Conservation (phyloP, 2,888 invertebrate genomes). For the Anodontia alba region DNA sequence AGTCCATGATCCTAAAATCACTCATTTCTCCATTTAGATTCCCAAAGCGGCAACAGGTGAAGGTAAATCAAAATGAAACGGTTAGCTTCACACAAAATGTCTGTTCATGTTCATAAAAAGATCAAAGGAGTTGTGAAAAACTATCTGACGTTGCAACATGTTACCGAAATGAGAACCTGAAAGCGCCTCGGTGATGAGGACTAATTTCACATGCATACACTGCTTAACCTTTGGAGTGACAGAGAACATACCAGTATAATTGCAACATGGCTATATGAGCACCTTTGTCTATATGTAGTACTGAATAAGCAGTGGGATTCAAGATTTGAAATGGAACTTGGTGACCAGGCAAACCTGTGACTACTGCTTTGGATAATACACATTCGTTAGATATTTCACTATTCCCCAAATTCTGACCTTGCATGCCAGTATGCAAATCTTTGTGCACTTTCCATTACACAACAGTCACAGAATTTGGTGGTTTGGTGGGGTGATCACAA, state of each 20-base stretch:
- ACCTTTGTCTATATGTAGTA: slow-evolving; percentile 22
- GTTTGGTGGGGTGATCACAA: neutral
- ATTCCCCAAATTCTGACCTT: slow-evolving; percentile 21
- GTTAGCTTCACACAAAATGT: too few species aligned
- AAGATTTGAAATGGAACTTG: slow-evolving; percentile 23
- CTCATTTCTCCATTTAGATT: too few species aligned
- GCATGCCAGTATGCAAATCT: slow-evolving; percentile 13
- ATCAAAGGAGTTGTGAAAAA: too few species aligned
- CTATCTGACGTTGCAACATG: too few species aligned
- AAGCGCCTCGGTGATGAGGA: neutral
- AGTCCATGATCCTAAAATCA: too few species aligned
- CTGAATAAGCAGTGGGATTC: slow-evolving; percentile 9
- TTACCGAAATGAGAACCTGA: neutral
- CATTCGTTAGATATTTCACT: slow-evolving; percentile 3
- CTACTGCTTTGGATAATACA: slow-evolving; percentile 20
- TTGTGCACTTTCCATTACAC: neutral
- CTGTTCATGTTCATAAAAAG: too few species aligned
- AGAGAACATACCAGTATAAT: slow-evolving; percentile 10
- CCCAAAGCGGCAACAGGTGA: too few species aligned
- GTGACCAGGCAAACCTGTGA: slow-evolving; percentile 3
- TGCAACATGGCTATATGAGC: slow-evolving; percentile 14
- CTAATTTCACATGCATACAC: neutral
- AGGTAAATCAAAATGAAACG: too few species aligned
- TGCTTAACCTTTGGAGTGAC: neutral
- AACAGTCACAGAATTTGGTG: too few species aligned